Base-by-base conservation (phyloP, 64 coral and sea anemone genomes). In the Trachythela sp. region DNA sequence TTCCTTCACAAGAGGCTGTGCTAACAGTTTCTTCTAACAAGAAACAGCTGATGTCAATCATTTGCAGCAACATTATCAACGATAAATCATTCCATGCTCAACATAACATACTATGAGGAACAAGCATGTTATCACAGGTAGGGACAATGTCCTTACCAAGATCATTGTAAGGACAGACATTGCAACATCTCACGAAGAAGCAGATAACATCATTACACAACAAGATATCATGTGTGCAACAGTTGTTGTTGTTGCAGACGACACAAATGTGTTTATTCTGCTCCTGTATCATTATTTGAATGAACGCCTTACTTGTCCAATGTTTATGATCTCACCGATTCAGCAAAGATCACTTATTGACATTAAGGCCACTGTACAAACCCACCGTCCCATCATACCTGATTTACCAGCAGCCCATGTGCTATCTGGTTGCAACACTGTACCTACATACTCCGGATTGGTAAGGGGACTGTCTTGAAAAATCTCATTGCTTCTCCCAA, bases 181-280 rank as follows among this genome's bases (percentile, higher is more conserved):
- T 86, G 87, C 92, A 39, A 94, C 85, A 83, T 54, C 72, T n/a
- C 88, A 94, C 67, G 72, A 94, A 70, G 86, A 94, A 89, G 88
- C 87, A 30, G 87, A 77, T 43, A 85, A 93, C 56, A 85, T 88
- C 48, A 54, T 43, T 48, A 71, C 48, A 36, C 90, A 87, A 33
- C 84, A 91, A 91, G 90, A 84, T 32, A 50, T 87, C 58, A 91
- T 91, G 90, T 91, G 84, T 72, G 70, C 91, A 51, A 87, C 56
- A 45, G 58, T 59, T 56, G 24, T 84, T 38, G 91, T 92, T 86
- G 56, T 70, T 85, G 56, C 56, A 50, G 83, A 85, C 48, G 87
- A 89, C 87, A 89, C 87, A 11, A 64, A 89, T 89, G 87, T 88
- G 59, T 89, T 88, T 89, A 64, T 58, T 45, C 87, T 89, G 87